Conservation (phyloP, 2,888 invertebrate genomes). For the Coenonympha glycerion region DNA sequence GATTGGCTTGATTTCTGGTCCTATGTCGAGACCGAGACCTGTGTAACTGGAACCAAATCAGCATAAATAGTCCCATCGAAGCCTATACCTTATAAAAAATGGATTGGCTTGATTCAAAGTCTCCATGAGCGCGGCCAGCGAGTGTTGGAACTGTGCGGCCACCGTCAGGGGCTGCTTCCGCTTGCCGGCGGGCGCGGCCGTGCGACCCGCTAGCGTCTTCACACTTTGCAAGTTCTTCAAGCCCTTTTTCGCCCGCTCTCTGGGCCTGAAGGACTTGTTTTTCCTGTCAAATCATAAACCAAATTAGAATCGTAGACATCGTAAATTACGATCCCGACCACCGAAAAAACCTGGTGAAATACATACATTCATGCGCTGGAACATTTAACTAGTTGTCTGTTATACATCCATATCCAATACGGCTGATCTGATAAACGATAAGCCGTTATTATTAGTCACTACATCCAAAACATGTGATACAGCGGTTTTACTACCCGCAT, state of each 20-base stretch:
- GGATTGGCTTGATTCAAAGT: slow-evolving; percentile 87
- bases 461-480: neutral
- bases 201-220: slow-evolving; percentile 90
- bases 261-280: slow-evolving; percentile 93
- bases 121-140: slow-evolving; percentile 93
- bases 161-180: slow-evolving; percentile 94
- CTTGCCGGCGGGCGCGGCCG: slow-evolving; percentile 78
- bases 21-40: too few species aligned
- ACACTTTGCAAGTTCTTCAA: slow-evolving; percentile 93
- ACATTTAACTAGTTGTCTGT: slow-evolving; percentile 1
- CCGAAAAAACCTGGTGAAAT: slow-evolving; percentile 5
- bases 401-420: neutral
- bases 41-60: too few species aligned
- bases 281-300: slow-evolving; percentile 77
- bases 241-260: slow-evolving; percentile 89
- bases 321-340: slow-evolving; percentile 16
- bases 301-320: slow-evolving; percentile 24
- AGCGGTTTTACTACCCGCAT: neutral
- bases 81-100: slow-evolving; percentile 74
- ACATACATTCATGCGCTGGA: slow-evolving; percentile 17
- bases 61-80: too few species aligned
- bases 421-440: slow-evolving; percentile 1
- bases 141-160: slow-evolving; percentile 95
- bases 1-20: too few species aligned
- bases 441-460: slow-evolving; percentile 16